Evolutionary conservation across 37 sponge, comb jelly and placozoan species (phyloP).

Genomic region (Chondrosia reniformis): DNA sequence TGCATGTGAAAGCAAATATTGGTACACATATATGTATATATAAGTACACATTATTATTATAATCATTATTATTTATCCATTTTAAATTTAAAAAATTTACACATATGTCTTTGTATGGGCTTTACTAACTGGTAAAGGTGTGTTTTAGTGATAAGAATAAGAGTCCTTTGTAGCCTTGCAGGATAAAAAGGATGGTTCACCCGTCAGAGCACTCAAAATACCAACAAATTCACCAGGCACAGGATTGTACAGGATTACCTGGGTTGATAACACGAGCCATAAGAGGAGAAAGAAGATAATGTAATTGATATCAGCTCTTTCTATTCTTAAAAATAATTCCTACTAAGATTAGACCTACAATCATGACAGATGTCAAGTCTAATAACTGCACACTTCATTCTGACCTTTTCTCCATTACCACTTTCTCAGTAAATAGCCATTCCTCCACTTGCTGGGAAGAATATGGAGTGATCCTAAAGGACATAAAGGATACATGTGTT

Average conservation of each 20-base stretch:
- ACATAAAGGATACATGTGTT: too few relatives aligned
- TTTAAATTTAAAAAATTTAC: too few relatives aligned
- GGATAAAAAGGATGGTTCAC: conserved; percentile 86
- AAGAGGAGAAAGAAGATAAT: too few relatives aligned
- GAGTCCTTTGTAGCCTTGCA: conserved; percentile 51
- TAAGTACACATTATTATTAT: not conserved
- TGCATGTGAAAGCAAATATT: not conserved
- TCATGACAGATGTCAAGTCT: not conserved
- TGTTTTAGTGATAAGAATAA: conserved; percentile 73
- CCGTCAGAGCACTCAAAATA: conserved; percentile 81
- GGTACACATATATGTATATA: not conserved
- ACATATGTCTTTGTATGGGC: too few relatives aligned
- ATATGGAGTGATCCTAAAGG: conserved; percentile 55
- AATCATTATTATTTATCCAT: too few relatives aligned
- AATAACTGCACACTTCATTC: not conserved
- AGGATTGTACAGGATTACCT: conserved; percentile 71
- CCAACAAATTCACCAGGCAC: conserved; percentile 89
- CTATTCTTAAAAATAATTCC: too few relatives aligned
- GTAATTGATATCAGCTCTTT: too few relatives aligned
- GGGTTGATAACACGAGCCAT: too few relatives aligned
- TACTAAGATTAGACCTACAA: not conserved
- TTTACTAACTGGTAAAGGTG: conserved; percentile 74
- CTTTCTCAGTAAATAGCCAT: conserved; percentile 45
- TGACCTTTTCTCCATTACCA: conserved; percentile 2
- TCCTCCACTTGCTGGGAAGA: conserved; percentile 64